A percentile compares a stretch with the other conserved stretches of the same genome.
These are phyloP conservation scores for Merodon equestris DNA, from an alignment of 2,888 invertebrate species.

Conservation along the genomic window DNA sequence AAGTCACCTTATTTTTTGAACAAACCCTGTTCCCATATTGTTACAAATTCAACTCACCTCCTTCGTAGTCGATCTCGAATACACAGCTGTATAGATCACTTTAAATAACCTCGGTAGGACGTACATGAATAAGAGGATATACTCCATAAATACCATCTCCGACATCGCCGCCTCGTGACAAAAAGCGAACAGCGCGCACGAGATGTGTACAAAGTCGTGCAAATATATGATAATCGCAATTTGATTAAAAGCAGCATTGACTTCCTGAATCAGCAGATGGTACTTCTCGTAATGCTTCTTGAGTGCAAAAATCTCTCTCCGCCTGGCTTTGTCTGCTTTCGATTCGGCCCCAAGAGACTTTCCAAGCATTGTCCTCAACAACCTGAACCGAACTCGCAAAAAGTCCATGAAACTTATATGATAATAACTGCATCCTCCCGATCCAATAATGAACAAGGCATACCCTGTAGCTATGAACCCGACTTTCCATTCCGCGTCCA, in stretches of 20 bases:
- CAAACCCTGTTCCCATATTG: no score
- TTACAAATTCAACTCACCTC: constrained; percentile 74
- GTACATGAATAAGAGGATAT: constrained; percentile 71
- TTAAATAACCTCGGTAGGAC: constrained; percentile 72
- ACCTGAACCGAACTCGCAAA: constrained; percentile 73
- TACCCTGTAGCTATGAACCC: constrained; percentile 71
- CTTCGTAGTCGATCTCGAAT: constrained; percentile 71
- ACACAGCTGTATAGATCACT: constrained; percentile 71
- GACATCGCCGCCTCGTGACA: constrained; percentile 72
- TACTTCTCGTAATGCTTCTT: constrained; percentile 70
- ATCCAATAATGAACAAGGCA: constrained; percentile 69
- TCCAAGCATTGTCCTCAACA: constrained; percentile 70
- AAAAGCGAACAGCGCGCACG: constrained; percentile 73
- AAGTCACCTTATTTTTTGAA: no score
- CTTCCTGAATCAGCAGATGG: constrained; percentile 69
- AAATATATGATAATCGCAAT: constrained; percentile 70
- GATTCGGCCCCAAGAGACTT: constrained; percentile 44
- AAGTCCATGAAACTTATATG: constrained; percentile 74
- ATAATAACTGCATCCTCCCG: constrained; percentile 70
- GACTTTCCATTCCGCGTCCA: constrained; percentile 50
- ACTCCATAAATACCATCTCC: constrained; percentile 68
- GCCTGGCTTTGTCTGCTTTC: not conserved
- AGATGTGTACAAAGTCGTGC: constrained; percentile 74
- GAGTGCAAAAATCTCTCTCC: constrained; percentile 56
- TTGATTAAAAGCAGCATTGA: constrained; percentile 72